phyloP scores from a whole-genome alignment of 2,888 invertebrate species.

The Meiosimyza decipiens region DNA sequence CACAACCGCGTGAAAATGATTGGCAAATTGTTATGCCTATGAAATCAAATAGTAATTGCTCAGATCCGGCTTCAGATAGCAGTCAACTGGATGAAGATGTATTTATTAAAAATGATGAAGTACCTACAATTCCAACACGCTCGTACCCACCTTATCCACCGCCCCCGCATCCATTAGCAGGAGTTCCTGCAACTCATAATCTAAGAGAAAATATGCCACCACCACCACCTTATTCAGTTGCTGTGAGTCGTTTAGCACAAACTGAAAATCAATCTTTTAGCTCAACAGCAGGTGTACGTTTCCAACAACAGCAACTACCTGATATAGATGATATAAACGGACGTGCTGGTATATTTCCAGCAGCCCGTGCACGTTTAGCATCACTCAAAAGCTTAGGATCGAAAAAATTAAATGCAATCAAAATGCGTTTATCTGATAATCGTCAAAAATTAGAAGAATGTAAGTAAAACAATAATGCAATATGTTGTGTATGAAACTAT shows the following conservation, averaged over 20 bases:
- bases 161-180: slow-evolving; percentile 15
- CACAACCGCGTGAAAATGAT: slow-evolving; percentile 55
- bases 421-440: slow-evolving; percentile 71
- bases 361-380: slow-evolving; percentile 71
- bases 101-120: slow-evolving; percentile 54
- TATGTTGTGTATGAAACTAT: too few relatives aligned
- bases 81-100: slow-evolving; percentile 62
- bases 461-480: slow-evolving; percentile 48
- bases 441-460: slow-evolving; percentile 64
- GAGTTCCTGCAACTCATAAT: slow-evolving; percentile 17
- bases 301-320: slow-evolving; percentile 53
- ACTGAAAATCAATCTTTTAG: slow-evolving; percentile 4
- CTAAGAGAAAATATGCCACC: slow-evolving; percentile 37
- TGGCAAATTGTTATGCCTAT: slow-evolving; percentile 66
- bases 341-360: slow-evolving; percentile 57
- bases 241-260: slow-evolving; percentile 43
- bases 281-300: slow-evolving; percentile 44
- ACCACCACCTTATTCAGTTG: slow-evolving; percentile 55
- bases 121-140: slow-evolving; percentile 40
- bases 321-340: slow-evolving; percentile 49
- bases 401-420: slow-evolving; percentile 74
- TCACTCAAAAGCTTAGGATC: slow-evolving; percentile 77
- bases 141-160: slow-evolving; percentile 36
- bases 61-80: slow-evolving; percentile 61
- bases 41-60: slow-evolving; percentile 59